Evolutionary conservation across 2,888 invertebrate genomes (phyloP).

Genomic region (Therioaphis trifolii): DNA sequence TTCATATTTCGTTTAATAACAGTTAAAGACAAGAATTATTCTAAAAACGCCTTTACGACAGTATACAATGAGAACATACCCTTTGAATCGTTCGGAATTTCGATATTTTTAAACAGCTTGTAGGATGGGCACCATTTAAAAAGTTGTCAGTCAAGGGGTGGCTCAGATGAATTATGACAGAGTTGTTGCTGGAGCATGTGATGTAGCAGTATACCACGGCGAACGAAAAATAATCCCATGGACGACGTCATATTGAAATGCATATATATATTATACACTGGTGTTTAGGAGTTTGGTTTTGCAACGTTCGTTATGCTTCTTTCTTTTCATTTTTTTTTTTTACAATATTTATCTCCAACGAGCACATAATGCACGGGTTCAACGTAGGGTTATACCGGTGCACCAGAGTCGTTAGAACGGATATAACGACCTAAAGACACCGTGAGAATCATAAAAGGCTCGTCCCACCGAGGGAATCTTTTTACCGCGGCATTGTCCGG

Average conservation of each 20-base stretch:
- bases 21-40: no score
- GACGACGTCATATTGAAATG: not conserved
- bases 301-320: conserved; percentile 39
- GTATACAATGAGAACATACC: no score
- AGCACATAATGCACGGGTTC: conserved; percentile 44
- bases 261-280: not conserved
- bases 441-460: conserved; percentile 58
- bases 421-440: conserved; percentile 61
- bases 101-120: not conserved
- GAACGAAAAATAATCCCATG: conserved; percentile 33
- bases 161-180: not conserved
- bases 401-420: conserved; percentile 49
- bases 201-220: not conserved
- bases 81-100: not conserved
- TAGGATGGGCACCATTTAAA: not conserved
- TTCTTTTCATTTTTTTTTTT: conserved; percentile 12
- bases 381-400: conserved; percentile 46
- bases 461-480: conserved; percentile 53
- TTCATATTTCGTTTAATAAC: no score
- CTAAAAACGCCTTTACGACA: no score
- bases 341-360: conserved; percentile 22
- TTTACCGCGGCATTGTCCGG: conserved; percentile 50
- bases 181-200: not conserved
- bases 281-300: conserved; percentile 44
- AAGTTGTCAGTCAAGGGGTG: conserved; percentile 21